These are phyloP conservation scores for Jacana jacana DNA, from an alignment of 2,113 vertebrate species.

Conservation along the genomic window DNA sequence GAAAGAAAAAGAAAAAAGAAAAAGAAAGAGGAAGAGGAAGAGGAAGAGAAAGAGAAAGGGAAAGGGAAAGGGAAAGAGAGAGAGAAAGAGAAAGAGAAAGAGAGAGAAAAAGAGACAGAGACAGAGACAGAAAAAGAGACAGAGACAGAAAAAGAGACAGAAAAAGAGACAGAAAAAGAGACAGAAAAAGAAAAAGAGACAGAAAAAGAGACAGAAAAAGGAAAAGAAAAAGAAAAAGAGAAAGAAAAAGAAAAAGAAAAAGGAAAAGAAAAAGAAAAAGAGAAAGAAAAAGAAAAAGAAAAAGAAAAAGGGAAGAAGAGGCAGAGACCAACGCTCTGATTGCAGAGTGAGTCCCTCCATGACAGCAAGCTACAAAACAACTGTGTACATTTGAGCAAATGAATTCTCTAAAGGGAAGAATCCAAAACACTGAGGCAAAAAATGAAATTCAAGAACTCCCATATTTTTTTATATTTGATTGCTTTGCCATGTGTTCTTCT, in stretches of 20 bases:
- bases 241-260: neutral
- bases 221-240: too few relatives aligned
- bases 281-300: neutral
- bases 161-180: neutral
- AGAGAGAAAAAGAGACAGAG: too few relatives aligned
- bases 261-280: neutral
- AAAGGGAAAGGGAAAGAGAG: neutral
- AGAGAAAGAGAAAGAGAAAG: too few relatives aligned
- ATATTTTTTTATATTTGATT: constrained; percentile 42
- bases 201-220: too few relatives aligned
- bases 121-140: too few relatives aligned
- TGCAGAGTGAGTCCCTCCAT: neutral
- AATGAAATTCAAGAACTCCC: constrained; percentile 27
- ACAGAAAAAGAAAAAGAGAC: too few relatives aligned
- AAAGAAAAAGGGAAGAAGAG: neutral
- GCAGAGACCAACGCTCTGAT: neutral
- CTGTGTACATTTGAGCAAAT: neutral
- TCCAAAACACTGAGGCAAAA: constrained; percentile 7
- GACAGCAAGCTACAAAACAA: neutral
- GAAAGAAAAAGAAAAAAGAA: rapidly evolving
- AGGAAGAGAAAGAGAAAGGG: rapidly evolving
- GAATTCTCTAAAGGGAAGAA: neutral
- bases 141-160: too few relatives aligned
- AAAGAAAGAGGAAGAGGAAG: neutral
- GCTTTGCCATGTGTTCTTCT: constrained; percentile 39